Evolutionary conservation across 2,113 vertebrate species (phyloP).

Genomic region (Anolis carolinensis): DNA sequence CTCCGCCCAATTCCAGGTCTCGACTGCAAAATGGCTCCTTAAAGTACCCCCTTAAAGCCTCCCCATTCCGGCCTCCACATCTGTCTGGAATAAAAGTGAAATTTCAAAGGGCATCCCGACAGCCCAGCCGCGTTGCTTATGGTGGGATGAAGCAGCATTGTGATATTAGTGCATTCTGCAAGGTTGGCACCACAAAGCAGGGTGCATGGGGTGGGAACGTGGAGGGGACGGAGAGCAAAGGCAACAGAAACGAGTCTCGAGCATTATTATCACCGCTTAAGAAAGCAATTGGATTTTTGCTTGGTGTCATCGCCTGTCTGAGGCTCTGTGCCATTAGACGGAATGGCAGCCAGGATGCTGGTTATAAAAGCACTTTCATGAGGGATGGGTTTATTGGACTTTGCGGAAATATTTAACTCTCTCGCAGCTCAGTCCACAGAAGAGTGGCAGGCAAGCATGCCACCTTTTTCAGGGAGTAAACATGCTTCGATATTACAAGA

Average conservation of each 20-base stretch:
- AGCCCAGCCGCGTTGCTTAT: conserved; percentile 30
- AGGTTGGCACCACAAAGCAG: conserved; percentile 64
- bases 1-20: background rate
- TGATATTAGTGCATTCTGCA: conserved; percentile 34
- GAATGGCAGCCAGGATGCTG: conserved; percentile 60
- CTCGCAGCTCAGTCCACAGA: background rate
- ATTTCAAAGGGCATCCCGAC: conserved; percentile 69
- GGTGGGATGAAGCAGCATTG: too few relatives aligned
- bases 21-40: conserved; percentile 66
- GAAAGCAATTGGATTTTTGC: conserved; percentile 54
- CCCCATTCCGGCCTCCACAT: conserved; percentile 65
- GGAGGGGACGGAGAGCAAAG: background rate
- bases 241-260: conserved; percentile 50
- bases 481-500: conserved; percentile 9
- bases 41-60: conserved; percentile 29
- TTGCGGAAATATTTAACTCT: conserved; percentile 50
- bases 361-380: conserved; percentile 45
- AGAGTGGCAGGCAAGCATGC: background rate
- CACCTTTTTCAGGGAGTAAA: too few relatives aligned
- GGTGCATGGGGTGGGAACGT: background rate
- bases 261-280: conserved; percentile 53
- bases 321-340: conserved; percentile 47
- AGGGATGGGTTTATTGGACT: conserved; percentile 37
- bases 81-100: conserved; percentile 72
- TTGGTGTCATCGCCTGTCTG: conserved; percentile 48